Conservation (phyloP, 1,140 invertebrate species). For the Thrips palmi region DNA sequence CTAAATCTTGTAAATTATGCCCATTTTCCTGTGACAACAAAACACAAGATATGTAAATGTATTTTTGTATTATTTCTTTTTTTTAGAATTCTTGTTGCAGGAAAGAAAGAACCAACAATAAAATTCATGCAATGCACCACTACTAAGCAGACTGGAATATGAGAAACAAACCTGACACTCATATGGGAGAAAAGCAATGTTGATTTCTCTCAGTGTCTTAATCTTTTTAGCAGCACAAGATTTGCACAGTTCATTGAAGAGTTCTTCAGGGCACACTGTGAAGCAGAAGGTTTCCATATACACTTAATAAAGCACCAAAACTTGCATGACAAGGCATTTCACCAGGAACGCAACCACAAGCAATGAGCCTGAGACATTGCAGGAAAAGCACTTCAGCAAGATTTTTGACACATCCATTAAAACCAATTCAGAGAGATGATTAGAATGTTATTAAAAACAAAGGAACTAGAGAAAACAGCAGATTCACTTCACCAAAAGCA, state of each 20-base stretch:
- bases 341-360: not conserved
- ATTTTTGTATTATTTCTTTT: no score
- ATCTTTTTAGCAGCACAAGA: slow-evolving; percentile 86
- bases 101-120: no score
- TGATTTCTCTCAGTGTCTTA: slow-evolving; percentile 98
- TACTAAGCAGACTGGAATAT: not conserved
- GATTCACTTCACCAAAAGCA: no score
- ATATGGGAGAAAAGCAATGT: slow-evolving; percentile 98
- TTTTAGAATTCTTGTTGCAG: no score
- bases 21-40: not conserved
- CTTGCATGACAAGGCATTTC: slow-evolving; percentile 20
- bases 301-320: slow-evolving; percentile 24
- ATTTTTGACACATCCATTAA: no score
- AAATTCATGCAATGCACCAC: no score
- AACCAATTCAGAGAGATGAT: no score
- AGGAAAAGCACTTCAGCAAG: no score
- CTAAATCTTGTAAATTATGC: not conserved
- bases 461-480: no score
- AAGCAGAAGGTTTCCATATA: slow-evolving; percentile 21
- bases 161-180: slow-evolving; percentile 72
- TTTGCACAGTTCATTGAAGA: slow-evolving; percentile 94
- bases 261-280: slow-evolving; percentile 74
- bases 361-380: not conserved
- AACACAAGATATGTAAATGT: no score
- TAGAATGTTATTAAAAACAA: no score